Evolutionary conservation across 2,888 invertebrate species (phyloP), one percentile per base, ranked within the genome.

Genomic region (Drosophila rellima): DNA sequence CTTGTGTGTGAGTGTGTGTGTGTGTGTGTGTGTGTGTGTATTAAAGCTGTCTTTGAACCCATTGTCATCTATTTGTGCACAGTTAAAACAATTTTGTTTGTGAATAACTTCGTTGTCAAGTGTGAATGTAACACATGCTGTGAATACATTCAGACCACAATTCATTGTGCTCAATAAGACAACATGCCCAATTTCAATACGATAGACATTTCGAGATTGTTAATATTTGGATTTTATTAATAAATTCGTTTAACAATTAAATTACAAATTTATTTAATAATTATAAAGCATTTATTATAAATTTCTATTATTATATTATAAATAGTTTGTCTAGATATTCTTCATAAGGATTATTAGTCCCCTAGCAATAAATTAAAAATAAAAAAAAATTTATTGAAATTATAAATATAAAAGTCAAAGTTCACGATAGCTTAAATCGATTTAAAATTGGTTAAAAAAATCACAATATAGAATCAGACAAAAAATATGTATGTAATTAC

Each of bases 31-130:
- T 18, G 47, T 59, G n/a, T 60, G 51, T 68, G 62, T 57, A 44
- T 68, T 61, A 55, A 50, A 69, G 62, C 42, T 45, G 35, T 35
- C 45, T 48, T 59, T 61, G 55, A 60, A 55, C 66, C 51, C 35
- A 8, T 59, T 39, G 51, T 45, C 4, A 48, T 40, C 59, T 35
- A 48, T 68, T 63, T 68, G 63, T 57, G 71, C 63, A 56, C 67
- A 71, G 81, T 80, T 83, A 75, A 81, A 82, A 78, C 73, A 78
- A 71, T 70, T 70, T 75, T 67, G 39, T 42, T 55, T 75, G 52
- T 66, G 71, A 63, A 75, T 75, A 75, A 71, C 39, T 48, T 52
- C 51, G 37, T 51, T 56, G 35, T 56, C 18, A 10, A 18, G 40
- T 45, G 29, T 33, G 54, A 39, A 18, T 40, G 23, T 37, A 37